A percentile compares a stretch with the other conserved stretches of the same genome.
These are phyloP conservation scores for Drosophila orosa DNA, from an alignment of 1,140 invertebrate genomes.

Conservation along the genomic window DNA sequence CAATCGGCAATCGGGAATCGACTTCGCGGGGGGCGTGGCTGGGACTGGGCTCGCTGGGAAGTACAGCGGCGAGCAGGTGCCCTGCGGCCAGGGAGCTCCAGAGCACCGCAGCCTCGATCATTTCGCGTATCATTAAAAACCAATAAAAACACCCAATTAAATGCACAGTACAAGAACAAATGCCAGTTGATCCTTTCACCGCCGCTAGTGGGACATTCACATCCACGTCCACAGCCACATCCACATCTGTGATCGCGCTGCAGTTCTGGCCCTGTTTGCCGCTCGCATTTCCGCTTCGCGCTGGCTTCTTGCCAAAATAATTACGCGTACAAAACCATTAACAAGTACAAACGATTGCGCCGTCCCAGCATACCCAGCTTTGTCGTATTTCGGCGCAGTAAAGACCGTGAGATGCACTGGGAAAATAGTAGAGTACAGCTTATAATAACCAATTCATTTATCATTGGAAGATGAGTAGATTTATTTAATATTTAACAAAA, in stretches of 20 bases:
- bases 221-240: neutral
- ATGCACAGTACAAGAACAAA: conserved; percentile 77
- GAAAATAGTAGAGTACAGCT: neutral
- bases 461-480: neutral
- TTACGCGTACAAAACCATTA: conserved; percentile 82
- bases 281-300: conserved; percentile 66
- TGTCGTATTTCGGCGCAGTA: conserved; percentile 16
- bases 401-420: conserved; percentile 7
- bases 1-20: conserved; percentile 20
- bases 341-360: conserved; percentile 82
- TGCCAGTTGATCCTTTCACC: conserved; percentile 80
- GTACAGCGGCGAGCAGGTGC: conserved; percentile 46
- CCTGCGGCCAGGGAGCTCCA: conserved; percentile 50
- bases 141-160: conserved; percentile 83
- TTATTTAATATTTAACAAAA: neutral
- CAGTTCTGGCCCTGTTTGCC: conserved; percentile 23
- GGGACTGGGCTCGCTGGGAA: conserved; percentile 25
- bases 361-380: conserved; percentile 30
- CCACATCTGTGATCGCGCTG: conserved; percentile 17
- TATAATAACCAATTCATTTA: neutral
- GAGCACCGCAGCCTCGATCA: conserved; percentile 63
- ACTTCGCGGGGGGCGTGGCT: conserved; percentile 62
- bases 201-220: conserved; percentile 44
- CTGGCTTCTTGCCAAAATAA: conserved; percentile 81
- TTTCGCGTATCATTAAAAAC: conserved; percentile 83